Percentiles rank a stretch among this genome's conserved stretches.
Evolutionary conservation across 2,888 invertebrate genomes (phyloP).

Genomic region (Colletes collaris): DNA sequence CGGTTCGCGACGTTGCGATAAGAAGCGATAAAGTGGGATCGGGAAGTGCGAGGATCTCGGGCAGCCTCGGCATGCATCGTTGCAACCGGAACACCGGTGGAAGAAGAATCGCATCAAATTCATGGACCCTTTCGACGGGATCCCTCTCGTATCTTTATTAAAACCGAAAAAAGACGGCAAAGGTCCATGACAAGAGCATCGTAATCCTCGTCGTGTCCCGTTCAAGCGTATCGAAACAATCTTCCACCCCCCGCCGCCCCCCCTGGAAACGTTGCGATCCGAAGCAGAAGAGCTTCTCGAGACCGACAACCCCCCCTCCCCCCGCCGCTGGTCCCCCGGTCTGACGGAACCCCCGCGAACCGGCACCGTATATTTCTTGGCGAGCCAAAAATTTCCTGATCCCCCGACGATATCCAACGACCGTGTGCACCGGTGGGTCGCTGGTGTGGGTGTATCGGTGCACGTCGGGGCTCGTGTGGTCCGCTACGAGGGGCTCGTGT

Average conservation of each 20-base stretch:
- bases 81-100: neutral
- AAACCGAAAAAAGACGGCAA: neutral
- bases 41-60: no score
- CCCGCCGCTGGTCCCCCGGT: no score
- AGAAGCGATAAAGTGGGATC: neutral
- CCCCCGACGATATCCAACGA: constrained; percentile 63
- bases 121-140: neutral
- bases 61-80: no score
- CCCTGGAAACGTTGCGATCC: constrained; percentile 23
- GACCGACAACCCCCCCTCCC: neutral
- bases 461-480: constrained; percentile 28
- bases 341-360: constrained; percentile 10
- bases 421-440: constrained; percentile 52
- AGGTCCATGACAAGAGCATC: neutral
- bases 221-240: constrained; percentile 16
- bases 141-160: neutral
- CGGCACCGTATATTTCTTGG: constrained; percentile 41
- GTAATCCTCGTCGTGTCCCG: constrained; percentile 7
- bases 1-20: no score
- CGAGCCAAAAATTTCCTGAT: constrained; percentile 64
- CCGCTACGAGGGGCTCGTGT: constrained; percentile 21
- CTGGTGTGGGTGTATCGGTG: constrained; percentile 48
- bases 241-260: neutral
- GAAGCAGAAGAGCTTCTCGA: constrained; percentile 30
- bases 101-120: constrained; percentile 10